A percentile compares a stretch with the other conserved stretches of the same genome.
These are phyloP conservation scores for Meloe dianella DNA, from an alignment of 2,888 invertebrate genomes.

Conservation along the genomic window DNA sequence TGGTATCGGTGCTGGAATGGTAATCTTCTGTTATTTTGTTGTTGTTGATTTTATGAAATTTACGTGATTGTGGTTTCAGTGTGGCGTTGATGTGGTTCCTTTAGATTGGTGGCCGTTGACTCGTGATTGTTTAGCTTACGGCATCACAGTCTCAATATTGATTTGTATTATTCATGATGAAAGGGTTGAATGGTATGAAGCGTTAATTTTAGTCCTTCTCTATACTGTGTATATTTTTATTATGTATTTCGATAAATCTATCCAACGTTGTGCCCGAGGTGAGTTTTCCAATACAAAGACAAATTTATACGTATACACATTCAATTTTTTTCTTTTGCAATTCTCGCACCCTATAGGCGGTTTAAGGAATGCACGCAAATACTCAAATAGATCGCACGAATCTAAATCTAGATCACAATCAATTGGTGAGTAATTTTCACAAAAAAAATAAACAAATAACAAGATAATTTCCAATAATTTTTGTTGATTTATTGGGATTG, in stretches of 20 bases:
- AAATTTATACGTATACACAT: neutral
- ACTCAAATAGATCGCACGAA: slow-evolving; percentile 33
- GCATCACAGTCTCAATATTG: slow-evolving; percentile 74
- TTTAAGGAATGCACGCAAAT: slow-evolving; percentile 55
- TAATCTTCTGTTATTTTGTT: slow-evolving; percentile 80
- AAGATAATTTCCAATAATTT: neutral
- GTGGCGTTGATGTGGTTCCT: slow-evolving; percentile 67
- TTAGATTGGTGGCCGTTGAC: slow-evolving; percentile 83
- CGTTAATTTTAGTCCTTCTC: slow-evolving; percentile 71
- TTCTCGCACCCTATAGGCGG: slow-evolving; percentile 57
- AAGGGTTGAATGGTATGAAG: slow-evolving; percentile 82
- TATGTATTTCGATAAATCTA: slow-evolving; percentile 75
- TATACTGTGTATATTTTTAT: slow-evolving; percentile 77
- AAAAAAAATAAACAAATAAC: neutral
- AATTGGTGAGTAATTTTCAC: slow-evolving; percentile 44
- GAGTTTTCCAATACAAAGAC: slow-evolving; percentile 32
- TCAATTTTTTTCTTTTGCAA: slow-evolving; percentile 15
- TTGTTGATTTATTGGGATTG: slow-evolving; percentile 30
- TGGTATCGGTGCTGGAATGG: slow-evolving; percentile 80
- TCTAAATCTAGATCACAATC: slow-evolving; percentile 36
- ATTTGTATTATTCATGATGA: slow-evolving; percentile 77
- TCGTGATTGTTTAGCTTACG: slow-evolving; percentile 77
- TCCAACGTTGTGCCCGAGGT: slow-evolving; percentile 81
- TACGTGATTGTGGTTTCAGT: slow-evolving; percentile 46
- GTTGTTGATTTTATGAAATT: slow-evolving; percentile 65